Evolutionary conservation across 2,888 invertebrate species (phyloP).

Genomic region (Melipona beecheii): DNA sequence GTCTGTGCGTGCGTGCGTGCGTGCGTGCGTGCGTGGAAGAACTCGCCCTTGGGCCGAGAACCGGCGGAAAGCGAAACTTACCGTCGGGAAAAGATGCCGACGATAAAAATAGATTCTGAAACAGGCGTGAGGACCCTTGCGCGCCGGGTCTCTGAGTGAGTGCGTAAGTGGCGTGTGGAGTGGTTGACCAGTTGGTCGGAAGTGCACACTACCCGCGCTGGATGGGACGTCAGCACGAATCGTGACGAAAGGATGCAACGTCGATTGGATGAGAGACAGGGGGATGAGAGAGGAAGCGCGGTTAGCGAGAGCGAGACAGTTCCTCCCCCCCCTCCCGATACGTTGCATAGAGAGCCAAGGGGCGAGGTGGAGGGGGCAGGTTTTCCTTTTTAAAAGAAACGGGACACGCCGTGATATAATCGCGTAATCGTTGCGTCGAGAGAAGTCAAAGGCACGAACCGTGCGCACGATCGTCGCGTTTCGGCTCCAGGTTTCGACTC

Average conservation of each 20-base stretch:
- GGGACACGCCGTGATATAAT: constrained; percentile 50
- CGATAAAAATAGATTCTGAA: constrained; percentile 74
- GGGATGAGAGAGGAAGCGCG: not conserved
- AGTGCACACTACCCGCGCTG: constrained; percentile 62
- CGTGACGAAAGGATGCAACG: constrained; percentile 54
- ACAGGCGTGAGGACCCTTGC: constrained; percentile 72
- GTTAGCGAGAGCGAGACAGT: not conserved
- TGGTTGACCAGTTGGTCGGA: constrained; percentile 77
- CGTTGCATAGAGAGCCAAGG: not conserved
- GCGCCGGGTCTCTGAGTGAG: constrained; percentile 75
- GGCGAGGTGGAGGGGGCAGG: not conserved
- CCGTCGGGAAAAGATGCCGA: not conserved
- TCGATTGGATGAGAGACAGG: constrained; percentile 23
- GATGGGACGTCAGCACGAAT: constrained; percentile 57
- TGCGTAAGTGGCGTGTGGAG: constrained; percentile 79
- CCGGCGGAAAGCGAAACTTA: constrained; percentile 33
- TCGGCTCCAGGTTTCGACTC: constrained; percentile 49
- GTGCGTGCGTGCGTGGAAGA: too few relatives aligned
- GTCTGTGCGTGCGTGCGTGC: not conserved
- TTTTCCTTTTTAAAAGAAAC: constrained; percentile 38
- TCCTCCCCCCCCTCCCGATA: not conserved
- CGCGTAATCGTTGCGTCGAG: constrained; percentile 62
- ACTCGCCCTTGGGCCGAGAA: not conserved
- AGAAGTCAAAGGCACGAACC: constrained; percentile 47
- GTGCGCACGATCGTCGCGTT: constrained; percentile 49